Percentiles rank a stretch among this genome's conserved stretches.
These are phyloP conservation scores for Anguilla japonica DNA, from an alignment of 2,113 vertebrate species.

Conservation along the genomic window DNA sequence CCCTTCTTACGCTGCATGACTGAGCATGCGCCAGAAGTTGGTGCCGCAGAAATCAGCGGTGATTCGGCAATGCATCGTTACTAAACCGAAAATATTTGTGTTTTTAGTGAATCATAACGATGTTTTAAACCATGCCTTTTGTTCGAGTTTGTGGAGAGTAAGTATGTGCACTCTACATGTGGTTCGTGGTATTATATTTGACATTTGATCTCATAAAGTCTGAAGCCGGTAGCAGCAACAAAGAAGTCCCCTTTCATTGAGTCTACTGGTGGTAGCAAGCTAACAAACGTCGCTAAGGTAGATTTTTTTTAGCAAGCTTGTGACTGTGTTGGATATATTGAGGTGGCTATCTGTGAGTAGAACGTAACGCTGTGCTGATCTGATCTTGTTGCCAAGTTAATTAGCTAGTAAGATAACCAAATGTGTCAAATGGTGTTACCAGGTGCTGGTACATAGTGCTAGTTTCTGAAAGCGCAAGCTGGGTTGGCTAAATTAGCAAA, in stretches of 20 bases:
- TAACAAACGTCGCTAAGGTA: not conserved
- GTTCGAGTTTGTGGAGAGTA: slow-evolving; percentile 51
- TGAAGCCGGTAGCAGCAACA: slow-evolving; percentile 22
- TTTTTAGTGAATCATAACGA: slow-evolving; percentile 49
- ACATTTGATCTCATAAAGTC: not conserved
- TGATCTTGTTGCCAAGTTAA: not conserved
- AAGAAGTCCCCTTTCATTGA: slow-evolving; percentile 27
- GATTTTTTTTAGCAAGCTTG: not conserved
- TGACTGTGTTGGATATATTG: not conserved
- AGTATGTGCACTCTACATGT: slow-evolving; percentile 44
- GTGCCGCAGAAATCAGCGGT: slow-evolving; percentile 63
- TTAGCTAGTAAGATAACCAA: not conserved
- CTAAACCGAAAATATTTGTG: slow-evolving; percentile 19
- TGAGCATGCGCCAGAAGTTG: slow-evolving; percentile 60
- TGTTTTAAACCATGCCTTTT: slow-evolving; percentile 37
- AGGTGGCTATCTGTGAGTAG: not conserved
- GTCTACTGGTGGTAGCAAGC: not conserved
- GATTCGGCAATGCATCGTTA: slow-evolving; percentile 43
- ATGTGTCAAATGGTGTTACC: not conserved
- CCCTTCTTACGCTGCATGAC: not conserved
- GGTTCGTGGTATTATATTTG: not conserved
- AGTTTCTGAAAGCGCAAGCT: not conserved
- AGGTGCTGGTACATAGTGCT: not conserved
- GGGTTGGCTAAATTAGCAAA: not conserved
- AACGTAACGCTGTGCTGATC: not conserved